Base-by-base conservation (phyloP, 2,113 vertebrate species). In the Proterorhinus semilunaris region DNA sequence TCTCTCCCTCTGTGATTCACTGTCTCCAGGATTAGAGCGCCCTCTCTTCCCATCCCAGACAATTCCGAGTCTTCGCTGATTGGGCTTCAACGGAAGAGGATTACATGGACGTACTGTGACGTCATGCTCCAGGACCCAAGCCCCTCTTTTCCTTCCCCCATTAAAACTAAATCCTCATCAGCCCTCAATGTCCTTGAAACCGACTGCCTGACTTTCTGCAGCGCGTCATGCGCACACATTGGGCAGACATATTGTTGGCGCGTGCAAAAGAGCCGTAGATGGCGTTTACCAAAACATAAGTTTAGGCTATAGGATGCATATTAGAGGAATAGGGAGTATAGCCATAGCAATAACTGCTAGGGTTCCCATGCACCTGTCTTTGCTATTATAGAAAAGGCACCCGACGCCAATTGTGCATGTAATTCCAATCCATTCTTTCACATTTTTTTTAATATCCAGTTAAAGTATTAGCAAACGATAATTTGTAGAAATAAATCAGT, bases 31-130 rank as follows among this genome's bases (percentile, higher is more conserved):
- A 96, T 95, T 95, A 96, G 92, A 93, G 91, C 91, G 91, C 93
- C 93, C 93, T 93, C 93, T 93, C 92, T 93, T 93, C 91, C 94
- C 92, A 93, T 94, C 94, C 95, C 87, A 91, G 92, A 93, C 92
- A 93, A 95, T 94, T 93, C 92, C 93, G 90, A 95, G 89, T 95
- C 93, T 98, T 96, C 95, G 95, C 94, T 94, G 95, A 96, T 94
- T 93, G 94, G 95, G 91, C 93, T 95, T 90, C 92, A 91, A 93
- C 94, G 94, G 95, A 93, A 95, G 92, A 94, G 94, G 96, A 96
- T 98, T 99, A 98, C 95, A 96, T 95, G 94, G 95, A 94, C 95
- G 94, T 95, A 94, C 93, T 92, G 93, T 99, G 96, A 98, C 97
- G 96, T 99, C 96, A 98, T 94, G 94, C 88, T 92, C 90, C 92